Base-by-base conservation (phyloP, 2,888 invertebrate genomes). In the Trissolcus brochymenae region DNA sequence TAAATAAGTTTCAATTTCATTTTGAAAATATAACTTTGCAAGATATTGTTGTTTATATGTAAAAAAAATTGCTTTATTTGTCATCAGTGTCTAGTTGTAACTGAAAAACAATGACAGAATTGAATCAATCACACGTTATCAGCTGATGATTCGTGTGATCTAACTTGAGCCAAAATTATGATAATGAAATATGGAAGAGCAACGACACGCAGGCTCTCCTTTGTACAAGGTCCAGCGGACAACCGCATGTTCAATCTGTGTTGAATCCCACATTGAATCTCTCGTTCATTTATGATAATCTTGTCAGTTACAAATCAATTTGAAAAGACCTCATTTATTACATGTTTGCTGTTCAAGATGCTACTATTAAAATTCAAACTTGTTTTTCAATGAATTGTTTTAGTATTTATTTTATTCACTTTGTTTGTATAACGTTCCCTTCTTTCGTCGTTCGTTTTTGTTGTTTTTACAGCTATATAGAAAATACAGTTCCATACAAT, bases 401-500 rank as follows among this genome's bases (percentile, higher is more conserved):
- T 66, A 61, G n/a, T 49, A 59, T 71, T 49, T 35, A 57, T 71
- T 49, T 74, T 67, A 35, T 16, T 75, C 19, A 53, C 51, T 68
- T 62, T 21, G 43, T 55, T 41, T 57, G 19, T 75, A 65, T 60
- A 68, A 75, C 70, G 61, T 70, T 62, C 66, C 54, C 13, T 35
- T 46, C 16, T 16, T 46, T 67, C 51, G 19, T 62, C 17, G 51
- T 55, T 50, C 16, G 40, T 74, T 76, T 25, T 75, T 60, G 19
- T 50, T 57, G 40, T 64, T 43, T 76, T 71, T 65, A 78, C 65
- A 74, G 57, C 67, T 74, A 80, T 78, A 76, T 70, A 76, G 76
- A 76, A 76, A 76, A 71, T 78, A 80, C 80, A 78, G 76, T 76
- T 72, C 78, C 74, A 74, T 73, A 72, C 62, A 76, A 78, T 80